Evolutionary conservation across 2,113 vertebrate species (phyloP).

Genomic region (Asarcornis scutulata): DNA sequence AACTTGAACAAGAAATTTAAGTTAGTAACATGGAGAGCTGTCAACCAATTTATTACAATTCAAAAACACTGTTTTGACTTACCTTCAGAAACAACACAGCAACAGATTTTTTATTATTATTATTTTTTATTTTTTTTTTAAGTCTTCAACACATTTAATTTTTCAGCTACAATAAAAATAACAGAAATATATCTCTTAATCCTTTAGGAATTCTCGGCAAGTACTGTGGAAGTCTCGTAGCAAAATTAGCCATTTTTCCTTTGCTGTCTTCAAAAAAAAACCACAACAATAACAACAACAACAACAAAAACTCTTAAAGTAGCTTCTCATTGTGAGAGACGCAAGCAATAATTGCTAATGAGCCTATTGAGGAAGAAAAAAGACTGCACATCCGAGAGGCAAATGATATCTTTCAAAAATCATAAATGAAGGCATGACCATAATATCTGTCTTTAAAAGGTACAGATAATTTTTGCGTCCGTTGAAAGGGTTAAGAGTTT

Average conservation of each 20-base stretch:
- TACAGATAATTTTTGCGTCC: constrained; percentile 4
- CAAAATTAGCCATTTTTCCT: neutral
- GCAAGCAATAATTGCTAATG: neutral
- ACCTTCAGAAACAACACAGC: neutral
- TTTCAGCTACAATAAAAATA: neutral
- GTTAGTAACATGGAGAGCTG: neutral
- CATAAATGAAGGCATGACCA: neutral
- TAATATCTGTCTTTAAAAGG: neutral
- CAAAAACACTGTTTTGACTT: neutral
- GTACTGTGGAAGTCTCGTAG: neutral
- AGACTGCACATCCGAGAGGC: neutral
- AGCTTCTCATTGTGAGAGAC: neutral
- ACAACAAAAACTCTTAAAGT: neutral
- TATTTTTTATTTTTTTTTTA: neutral
- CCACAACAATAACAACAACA: too few species aligned
- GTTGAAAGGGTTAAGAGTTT: constrained; percentile 71
- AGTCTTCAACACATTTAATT: neutral
- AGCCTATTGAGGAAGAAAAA: neutral
- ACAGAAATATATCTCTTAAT: neutral
- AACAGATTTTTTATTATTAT: neutral
- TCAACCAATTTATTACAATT: neutral
- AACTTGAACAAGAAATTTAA: neutral
- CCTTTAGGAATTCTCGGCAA: neutral
- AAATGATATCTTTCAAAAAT: constrained; percentile 5
- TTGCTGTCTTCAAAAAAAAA: constrained; percentile 4